These are phyloP conservation scores for Thryonomys swinderianus DNA, from an alignment of 2,113 vertebrate genomes.

Conservation along the genomic window DNA sequence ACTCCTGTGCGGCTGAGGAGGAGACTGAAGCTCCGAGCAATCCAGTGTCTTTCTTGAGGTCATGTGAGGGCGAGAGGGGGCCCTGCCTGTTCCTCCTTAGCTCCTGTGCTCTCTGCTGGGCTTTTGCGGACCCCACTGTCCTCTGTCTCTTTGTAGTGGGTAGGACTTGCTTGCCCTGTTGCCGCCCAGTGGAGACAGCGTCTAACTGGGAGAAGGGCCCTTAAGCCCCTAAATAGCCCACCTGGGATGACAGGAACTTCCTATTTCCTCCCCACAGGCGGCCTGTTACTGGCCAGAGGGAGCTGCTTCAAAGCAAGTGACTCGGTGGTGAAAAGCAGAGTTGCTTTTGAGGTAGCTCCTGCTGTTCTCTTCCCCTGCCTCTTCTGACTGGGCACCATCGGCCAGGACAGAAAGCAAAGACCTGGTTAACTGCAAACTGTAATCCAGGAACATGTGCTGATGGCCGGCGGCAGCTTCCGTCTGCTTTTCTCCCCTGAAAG, in stretches of 20 bases:
- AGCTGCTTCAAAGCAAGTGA: conserved; percentile 45
- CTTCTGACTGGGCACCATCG: conserved; percentile 77
- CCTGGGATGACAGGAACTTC: background rate
- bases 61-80: too few relatives aligned
- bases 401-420: conserved; percentile 84
- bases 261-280: conserved; percentile 12
- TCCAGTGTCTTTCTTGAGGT: background rate
- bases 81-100: background rate
- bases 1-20: background rate
- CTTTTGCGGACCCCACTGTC: background rate
- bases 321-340: conserved; percentile 69
- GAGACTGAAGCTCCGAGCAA: background rate
- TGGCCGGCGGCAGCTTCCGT: conserved; percentile 60
- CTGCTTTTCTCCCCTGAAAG: conserved; percentile 27
- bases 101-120: fast-evolving
- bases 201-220: too few relatives aligned
- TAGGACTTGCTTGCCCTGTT: background rate
- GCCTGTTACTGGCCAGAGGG: conserved; percentile 48
- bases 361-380: conserved; percentile 80
- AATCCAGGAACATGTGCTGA: conserved; percentile 84
- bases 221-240: too few relatives aligned
- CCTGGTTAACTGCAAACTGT: conserved; percentile 85
- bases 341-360: conserved; percentile 77
- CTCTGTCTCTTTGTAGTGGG: background rate
- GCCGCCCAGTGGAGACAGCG: background rate